Base-by-base conservation (phyloP, 2,113 vertebrate species). In the Ailurus styani region DNA sequence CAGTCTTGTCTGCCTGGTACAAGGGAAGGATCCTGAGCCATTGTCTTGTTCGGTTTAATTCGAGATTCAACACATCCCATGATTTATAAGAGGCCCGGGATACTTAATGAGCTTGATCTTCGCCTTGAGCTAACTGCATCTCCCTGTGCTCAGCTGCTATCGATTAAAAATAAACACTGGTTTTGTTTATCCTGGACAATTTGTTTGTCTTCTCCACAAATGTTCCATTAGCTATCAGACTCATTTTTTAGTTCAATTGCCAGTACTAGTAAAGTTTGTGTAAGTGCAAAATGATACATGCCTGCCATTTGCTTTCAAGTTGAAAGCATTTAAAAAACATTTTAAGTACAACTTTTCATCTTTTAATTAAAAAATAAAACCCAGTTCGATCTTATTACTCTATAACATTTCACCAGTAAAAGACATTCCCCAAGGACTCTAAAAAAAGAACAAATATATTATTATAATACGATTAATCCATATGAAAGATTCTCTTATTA, bases 121-220 rank as follows among this genome's bases (percentile, higher is more conserved):
- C 81, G 93, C 97, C 94, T 96, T 85, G 13, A 96, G 97, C 96
- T 96, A 97, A 82, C 13, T 11, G 81, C 85, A 91, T 81, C 90
- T 96, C 91, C 94, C 89, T 2, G 3, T 70, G 70, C 62, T 97
- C 90, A 93, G 94, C 78, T 95, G 84, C 70, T 97, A 98, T 97
- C 2, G 55, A 97, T 98, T 97, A 96, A 96, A 97, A 95, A 98
- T 96, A 98, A 97, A 95, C 40, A 52, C 31, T 55, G 78, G 93
- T 60, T 97, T 97, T 95, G 95, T 97, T 98, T 98, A 95, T 94
- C 93, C 68, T 96, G 90, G 93, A 97, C 82, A 97, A 96, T 94
- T 96, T 98, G 83, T 97, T 97, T 97, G 84, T 90, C 57, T 87
- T 97, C 78, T 91, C 85, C 66, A 87, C 87, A 92, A 95, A 89